Conservation (phyloP, 2,797 vertebrate genomes). For the Adrianichthys oophorus region DNA sequence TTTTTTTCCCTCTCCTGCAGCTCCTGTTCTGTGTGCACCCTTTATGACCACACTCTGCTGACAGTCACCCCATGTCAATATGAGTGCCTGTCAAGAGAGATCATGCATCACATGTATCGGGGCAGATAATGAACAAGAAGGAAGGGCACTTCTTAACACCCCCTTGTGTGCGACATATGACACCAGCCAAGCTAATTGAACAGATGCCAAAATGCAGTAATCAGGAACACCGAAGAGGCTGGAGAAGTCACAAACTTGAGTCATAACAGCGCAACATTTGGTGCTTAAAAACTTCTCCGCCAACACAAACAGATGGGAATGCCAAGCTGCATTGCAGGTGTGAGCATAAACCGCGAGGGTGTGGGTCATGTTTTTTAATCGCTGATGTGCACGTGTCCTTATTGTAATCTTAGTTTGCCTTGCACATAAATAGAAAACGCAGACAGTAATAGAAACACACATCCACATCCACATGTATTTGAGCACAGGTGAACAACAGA, state of each 20-base stretch:
- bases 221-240: constrained; percentile 75
- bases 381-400: constrained; percentile 11
- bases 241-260: constrained; percentile 76
- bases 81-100: constrained; percentile 77
- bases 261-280: constrained; percentile 75
- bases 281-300: constrained; percentile 76
- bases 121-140: constrained; percentile 78
- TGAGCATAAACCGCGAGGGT: constrained; percentile 34
- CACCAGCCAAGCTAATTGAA: constrained; percentile 80
- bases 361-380: constrained; percentile 38
- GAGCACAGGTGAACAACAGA: background rate
- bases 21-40: constrained; percentile 55
- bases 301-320: constrained; percentile 69
- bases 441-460: too few relatives aligned
- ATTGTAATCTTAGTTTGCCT: constrained; percentile 3
- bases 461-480: too few relatives aligned
- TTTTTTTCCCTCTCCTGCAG: constrained; percentile 26
- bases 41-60: constrained; percentile 66
- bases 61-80: constrained; percentile 77
- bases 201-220: constrained; percentile 80
- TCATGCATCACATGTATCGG: constrained; percentile 77
- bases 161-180: constrained; percentile 76
- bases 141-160: constrained; percentile 78
- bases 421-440: too few relatives aligned
- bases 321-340: constrained; percentile 61